A percentile compares a stretch with the other conserved stretches of the same genome.
Evolutionary conservation across 1,140 invertebrate genomes (phyloP).

Genomic region (Drosophila serrata): DNA sequence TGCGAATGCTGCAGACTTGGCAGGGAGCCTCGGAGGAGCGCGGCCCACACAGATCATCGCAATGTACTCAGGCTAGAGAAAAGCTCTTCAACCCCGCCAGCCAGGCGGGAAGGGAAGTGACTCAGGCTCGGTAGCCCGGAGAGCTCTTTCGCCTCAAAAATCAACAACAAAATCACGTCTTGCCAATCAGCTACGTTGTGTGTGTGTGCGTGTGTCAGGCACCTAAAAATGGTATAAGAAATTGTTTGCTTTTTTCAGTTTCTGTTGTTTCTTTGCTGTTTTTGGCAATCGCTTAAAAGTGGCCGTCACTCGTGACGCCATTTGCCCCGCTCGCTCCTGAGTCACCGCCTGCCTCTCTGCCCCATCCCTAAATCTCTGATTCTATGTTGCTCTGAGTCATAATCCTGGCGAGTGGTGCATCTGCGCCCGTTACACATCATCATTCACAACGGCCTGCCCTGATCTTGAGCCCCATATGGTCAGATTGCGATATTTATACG

Average conservation of each 20-base stretch:
- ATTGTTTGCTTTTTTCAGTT: constrained; percentile 22
- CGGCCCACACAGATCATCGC: constrained; percentile 34
- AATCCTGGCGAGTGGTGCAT: constrained; percentile 50
- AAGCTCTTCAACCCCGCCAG: constrained; percentile 16
- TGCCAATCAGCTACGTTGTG: constrained; percentile 49
- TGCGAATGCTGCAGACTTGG: constrained; percentile 26
- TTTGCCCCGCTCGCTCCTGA: constrained; percentile 21
- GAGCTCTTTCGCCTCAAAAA: constrained; percentile 23
- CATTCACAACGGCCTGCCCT: constrained; percentile 21
- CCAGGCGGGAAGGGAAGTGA: not conserved
- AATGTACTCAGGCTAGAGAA: constrained; percentile 34
- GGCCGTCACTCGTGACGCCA: constrained; percentile 53
- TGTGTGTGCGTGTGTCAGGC: constrained; percentile 36
- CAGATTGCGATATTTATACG: constrained; percentile 58
- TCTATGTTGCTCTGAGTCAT: constrained; percentile 51
- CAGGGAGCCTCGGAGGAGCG: constrained; percentile 14
- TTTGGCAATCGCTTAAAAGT: constrained; percentile 72
- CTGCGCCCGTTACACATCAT: constrained; percentile 15
- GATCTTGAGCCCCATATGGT: constrained; percentile 61
- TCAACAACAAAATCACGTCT: constrained; percentile 67
- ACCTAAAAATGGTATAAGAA: constrained; percentile 71
- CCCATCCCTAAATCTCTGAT: constrained; percentile 7
- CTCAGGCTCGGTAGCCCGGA: constrained; percentile 1
- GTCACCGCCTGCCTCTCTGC: constrained; percentile 2
- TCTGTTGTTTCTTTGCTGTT: constrained; percentile 32